A percentile compares a stretch with the other conserved stretches of the same genome.
These are phyloP conservation scores for Crotalus viridis DNA, from an alignment of 2,113 vertebrate genomes.

Conservation along the genomic window DNA sequence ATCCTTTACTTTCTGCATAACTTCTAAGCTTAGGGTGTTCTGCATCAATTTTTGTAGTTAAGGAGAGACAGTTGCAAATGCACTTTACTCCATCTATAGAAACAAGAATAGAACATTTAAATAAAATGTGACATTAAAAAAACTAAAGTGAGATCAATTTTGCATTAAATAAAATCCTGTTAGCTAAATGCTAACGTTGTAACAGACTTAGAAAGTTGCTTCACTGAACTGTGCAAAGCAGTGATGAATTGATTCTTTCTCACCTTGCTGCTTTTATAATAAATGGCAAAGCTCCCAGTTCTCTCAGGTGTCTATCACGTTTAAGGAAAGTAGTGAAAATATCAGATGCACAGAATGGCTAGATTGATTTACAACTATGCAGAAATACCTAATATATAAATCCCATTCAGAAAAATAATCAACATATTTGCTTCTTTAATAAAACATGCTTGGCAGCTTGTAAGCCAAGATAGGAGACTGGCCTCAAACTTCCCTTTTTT, in stretches of 20 bases:
- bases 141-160: background rate
- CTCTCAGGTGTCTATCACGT: background rate
- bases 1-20: constrained; percentile 76
- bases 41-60: constrained; percentile 76
- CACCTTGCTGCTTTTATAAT: background rate
- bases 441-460: background rate
- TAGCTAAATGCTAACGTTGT: background rate
- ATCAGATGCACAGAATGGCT: background rate
- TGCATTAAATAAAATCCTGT: background rate
- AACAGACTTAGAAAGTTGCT: background rate
- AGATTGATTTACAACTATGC: background rate
- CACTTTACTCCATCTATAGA: constrained; percentile 73
- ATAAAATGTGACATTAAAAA: constrained; percentile 16
- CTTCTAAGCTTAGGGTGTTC: constrained; percentile 76
- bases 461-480: background rate
- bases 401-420: background rate
- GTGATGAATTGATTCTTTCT: background rate
- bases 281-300: background rate
- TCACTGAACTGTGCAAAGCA: background rate
- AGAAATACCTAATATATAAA: background rate
- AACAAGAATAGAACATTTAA: constrained; percentile 45
- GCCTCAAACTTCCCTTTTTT: background rate
- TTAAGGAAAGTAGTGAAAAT: background rate
- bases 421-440: background rate
- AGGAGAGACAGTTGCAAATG: constrained; percentile 75